phyloP scores from a whole-genome alignment of 2,888 invertebrate species.

The Drosophila parthenogenetica region DNA sequence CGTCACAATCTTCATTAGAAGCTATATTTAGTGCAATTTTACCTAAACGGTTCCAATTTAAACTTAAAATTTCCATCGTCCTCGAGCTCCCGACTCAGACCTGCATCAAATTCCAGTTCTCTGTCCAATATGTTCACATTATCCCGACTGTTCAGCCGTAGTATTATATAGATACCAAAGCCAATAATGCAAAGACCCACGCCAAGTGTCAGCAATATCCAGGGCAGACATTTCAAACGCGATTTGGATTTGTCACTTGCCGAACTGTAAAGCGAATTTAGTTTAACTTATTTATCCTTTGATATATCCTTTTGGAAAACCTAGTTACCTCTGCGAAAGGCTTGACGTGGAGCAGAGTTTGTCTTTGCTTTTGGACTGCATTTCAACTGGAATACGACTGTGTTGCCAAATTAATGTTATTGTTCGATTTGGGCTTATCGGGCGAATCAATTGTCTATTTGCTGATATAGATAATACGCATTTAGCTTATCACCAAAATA shows the following conservation, averaged over 20 bases:
- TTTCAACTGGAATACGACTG: conserved; percentile 39
- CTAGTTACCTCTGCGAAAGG: conserved; percentile 19
- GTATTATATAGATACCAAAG: conserved; percentile 46
- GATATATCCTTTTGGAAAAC: neutral
- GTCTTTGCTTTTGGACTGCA: conserved; percentile 23
- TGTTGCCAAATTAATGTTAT: conserved; percentile 18
- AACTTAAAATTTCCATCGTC: conserved; percentile 6
- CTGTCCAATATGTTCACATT: neutral
- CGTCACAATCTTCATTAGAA: too few relatives aligned
- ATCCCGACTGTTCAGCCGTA: conserved; percentile 15
- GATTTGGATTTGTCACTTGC: neutral
- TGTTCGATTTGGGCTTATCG: conserved; percentile 41
- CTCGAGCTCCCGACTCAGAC: neutral
- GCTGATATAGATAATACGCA: conserved; percentile 42
- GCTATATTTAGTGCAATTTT: conserved; percentile 1
- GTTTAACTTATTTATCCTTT: neutral
- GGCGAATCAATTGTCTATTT: conserved; percentile 10
- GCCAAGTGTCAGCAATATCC: conserved; percentile 57
- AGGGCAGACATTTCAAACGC: conserved; percentile 45
- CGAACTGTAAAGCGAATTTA: neutral
- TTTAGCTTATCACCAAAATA: conserved; percentile 43
- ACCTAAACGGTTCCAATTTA: conserved; percentile 12
- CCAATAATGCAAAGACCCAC: conserved; percentile 60
- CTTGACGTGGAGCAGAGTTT: conserved; percentile 2
- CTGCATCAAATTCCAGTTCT: neutral